Conservation (phyloP, 2,113 vertebrate species). For the Hydropotes inermis region DNA sequence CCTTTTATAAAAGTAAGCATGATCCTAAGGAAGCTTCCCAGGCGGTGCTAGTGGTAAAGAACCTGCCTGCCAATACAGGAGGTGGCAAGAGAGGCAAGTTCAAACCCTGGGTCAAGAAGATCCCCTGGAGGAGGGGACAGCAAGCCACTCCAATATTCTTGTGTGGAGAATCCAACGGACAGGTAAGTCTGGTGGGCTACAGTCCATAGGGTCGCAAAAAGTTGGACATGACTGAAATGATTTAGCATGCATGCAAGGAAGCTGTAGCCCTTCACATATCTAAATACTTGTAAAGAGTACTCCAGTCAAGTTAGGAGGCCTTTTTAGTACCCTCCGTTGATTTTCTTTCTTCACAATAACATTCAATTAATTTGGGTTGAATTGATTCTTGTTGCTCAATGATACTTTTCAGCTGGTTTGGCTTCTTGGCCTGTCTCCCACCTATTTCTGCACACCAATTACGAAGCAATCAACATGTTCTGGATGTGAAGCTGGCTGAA, state of each 20-base stretch:
- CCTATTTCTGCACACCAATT: neutral
- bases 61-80: neutral
- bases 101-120: neutral
- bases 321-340: neutral
- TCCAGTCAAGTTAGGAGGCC: neutral
- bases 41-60: neutral
- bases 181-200: neutral
- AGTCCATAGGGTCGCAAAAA: neutral
- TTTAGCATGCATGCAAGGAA: neutral
- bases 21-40: neutral
- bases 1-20: neutral
- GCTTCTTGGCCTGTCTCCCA: neutral
- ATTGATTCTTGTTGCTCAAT: neutral
- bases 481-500: neutral
- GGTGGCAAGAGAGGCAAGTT: neutral
- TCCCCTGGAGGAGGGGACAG: neutral
- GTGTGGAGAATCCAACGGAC: neutral
- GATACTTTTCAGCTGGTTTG: neutral
- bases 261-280: neutral
- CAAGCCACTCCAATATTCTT: neutral
- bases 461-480: neutral
- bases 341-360: neutral
- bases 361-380: neutral
- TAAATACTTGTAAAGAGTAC: neutral
- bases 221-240: neutral